phyloP scores from a whole-genome alignment of 1,140 invertebrate species.

The Drosophila nasuta region DNA sequence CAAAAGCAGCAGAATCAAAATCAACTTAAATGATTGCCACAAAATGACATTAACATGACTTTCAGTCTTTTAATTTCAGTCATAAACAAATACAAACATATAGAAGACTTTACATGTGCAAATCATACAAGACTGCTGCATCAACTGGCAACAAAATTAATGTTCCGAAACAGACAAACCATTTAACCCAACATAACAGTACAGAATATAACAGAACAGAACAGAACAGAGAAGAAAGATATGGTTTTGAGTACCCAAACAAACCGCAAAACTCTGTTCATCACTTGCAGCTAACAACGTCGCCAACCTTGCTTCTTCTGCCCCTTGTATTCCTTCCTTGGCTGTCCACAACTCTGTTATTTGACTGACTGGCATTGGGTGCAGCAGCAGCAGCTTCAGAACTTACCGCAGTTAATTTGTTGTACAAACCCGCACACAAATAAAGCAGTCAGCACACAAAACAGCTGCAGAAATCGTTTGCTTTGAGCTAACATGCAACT shows the following conservation, averaged over 20 bases:
- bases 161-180: slow-evolving; percentile 56
- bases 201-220: slow-evolving; percentile 1
- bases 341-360: background rate
- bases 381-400: slow-evolving; percentile 24
- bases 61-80: slow-evolving; percentile 30
- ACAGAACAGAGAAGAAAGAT: slow-evolving; percentile 12
- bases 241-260: slow-evolving; percentile 31
- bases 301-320: slow-evolving; percentile 19
- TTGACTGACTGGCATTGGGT: slow-evolving; percentile 12
- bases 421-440: slow-evolving; percentile 77
- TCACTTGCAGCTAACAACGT: slow-evolving; percentile 71
- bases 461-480: slow-evolving; percentile 66
- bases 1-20: slow-evolving; percentile 15
- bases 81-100: background rate
- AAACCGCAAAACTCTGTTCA: slow-evolving; percentile 60
- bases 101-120: background rate
- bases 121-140: background rate
- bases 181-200: slow-evolving; percentile 42
- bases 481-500: slow-evolving; percentile 77
- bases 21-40: slow-evolving; percentile 34
- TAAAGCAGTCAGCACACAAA: slow-evolving; percentile 67
- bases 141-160: slow-evolving; percentile 51
- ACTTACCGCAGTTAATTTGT: slow-evolving; percentile 77
- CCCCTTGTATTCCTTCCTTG: background rate
- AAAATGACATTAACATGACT: slow-evolving; percentile 23